A percentile compares a stretch with the other conserved stretches of the same genome.
Evolutionary conservation across 2,113 vertebrate species (phyloP).

Genomic region (Colossoma macropomum): DNA sequence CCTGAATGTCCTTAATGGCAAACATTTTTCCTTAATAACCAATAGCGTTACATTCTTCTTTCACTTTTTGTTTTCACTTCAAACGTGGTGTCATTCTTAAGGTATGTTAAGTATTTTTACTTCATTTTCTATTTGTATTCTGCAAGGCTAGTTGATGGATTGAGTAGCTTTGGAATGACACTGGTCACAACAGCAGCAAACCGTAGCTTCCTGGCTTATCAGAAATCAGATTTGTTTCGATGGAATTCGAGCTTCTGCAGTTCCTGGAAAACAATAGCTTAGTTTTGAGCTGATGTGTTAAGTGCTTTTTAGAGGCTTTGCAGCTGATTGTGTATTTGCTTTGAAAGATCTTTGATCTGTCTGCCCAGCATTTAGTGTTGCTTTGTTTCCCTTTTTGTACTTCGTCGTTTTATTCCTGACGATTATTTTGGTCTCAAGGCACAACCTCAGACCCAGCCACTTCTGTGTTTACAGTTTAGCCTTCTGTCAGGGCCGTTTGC

Average conservation of each 20-base stretch:
- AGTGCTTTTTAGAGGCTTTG: background rate
- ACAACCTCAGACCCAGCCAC: conserved; percentile 26
- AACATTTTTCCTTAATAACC: no score
- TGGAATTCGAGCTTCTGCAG: background rate
- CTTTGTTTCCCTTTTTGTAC: background rate
- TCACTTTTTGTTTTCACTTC: no score
- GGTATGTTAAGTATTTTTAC: no score
- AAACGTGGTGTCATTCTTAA: no score
- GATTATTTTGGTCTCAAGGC: conserved; percentile 1
- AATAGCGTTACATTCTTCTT: no score
- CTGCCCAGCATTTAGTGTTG: background rate
- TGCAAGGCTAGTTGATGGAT: no score
- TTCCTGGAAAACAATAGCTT: background rate
- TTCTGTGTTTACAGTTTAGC: conserved; percentile 22
- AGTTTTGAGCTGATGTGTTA: background rate
- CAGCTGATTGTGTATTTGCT: background rate
- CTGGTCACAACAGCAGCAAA: background rate
- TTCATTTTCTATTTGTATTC: no score
- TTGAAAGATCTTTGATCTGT: background rate
- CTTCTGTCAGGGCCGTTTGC: background rate
- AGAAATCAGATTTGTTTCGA: background rate
- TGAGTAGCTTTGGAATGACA: background rate
- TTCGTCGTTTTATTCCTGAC: background rate
- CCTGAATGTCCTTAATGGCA: background rate
- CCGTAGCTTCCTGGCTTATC: conserved; percentile 23